Base-by-base conservation (phyloP, 2,113 vertebrate genomes). In the Psilopsiagon aurifrons region DNA sequence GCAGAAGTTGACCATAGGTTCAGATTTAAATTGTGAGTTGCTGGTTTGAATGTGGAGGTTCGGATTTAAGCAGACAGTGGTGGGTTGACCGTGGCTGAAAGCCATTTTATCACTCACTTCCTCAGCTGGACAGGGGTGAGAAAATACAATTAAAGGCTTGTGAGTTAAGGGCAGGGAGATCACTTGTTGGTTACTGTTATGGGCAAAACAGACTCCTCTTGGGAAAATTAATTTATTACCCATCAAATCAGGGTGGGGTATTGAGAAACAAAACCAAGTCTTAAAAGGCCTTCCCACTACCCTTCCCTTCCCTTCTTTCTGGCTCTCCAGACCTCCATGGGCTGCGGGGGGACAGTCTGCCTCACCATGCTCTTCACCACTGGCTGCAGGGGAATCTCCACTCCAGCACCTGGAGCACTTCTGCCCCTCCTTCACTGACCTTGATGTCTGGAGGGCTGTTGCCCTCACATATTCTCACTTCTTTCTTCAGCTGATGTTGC, bases 101-200 rank as follows among this genome's bases (percentile, higher is more conserved):
- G 23, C 12, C 8, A 11, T 17, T 83, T 12, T 66, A 9, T 67
- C 33, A 18, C 10, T 67, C 20, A 39, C 10, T 8, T 83, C 9
- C 19, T 64, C 17, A 31, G 22, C 74, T 81, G 64, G 63, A 39
- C 4, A 29, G 37, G 19, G 37, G 6, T 41, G 13, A 35, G 28
- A 47, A 70, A 84, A 63, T 46, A 18, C 0, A 6, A 17, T 4
- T 3, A 24, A 63, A 73, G 19, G 11, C 6, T 73, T 0, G 3
- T 35, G 54, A 31, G 9, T 63, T 1, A 54, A 47, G 46, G 52
- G n/a, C 11, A 43, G 23, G 66, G 75, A 74, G 41, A 31, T 60
- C 7, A 25, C 29, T 54, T 4, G 9, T 8, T 39, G 18, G 1
- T 27, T 83, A 37, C 18, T 2, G 2, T 64, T 7, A 41, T 1